Percentiles rank a stretch among this genome's conserved stretches.
These are phyloP conservation scores for Netelia virgata DNA, from an alignment of 2,888 invertebrate genomes.

Conservation along the genomic window DNA sequence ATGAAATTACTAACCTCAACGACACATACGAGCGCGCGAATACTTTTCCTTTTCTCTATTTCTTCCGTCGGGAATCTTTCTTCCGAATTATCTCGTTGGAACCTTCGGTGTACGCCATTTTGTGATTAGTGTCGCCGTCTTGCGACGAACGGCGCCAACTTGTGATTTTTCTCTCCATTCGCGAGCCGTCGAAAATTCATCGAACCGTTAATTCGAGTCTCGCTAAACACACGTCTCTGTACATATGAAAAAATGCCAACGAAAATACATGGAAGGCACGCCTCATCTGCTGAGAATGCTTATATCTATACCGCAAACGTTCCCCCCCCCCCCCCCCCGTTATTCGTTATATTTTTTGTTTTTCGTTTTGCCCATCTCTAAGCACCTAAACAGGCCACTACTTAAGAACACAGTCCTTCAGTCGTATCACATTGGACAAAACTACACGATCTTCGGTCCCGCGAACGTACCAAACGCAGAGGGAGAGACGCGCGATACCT, in stretches of 20 bases:
- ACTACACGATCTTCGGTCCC: slow-evolving; percentile 68
- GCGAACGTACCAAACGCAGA: slow-evolving; percentile 45
- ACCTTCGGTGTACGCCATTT: slow-evolving; percentile 17
- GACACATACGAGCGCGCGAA: slow-evolving; percentile 36
- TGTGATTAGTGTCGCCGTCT: too few species aligned
- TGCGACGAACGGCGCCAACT: not conserved
- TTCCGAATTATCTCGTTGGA: not conserved
- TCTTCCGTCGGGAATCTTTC: not conserved
- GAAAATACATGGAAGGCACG: slow-evolving; percentile 85
- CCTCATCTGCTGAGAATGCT: slow-evolving; percentile 84
- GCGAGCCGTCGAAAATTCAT: too few species aligned
- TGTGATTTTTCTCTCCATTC: slow-evolving; percentile 28
- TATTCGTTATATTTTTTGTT: slow-evolving; percentile 65
- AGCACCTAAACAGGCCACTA: slow-evolving; percentile 84
- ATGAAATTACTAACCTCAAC: slow-evolving; percentile 43
- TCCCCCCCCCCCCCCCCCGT: slow-evolving; percentile 67
- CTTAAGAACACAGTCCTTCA: slow-evolving; percentile 83
- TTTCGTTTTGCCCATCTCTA: slow-evolving; percentile 77
- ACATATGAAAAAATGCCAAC: slow-evolving; percentile 82
- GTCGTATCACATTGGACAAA: slow-evolving; percentile 83
- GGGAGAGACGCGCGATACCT: not conserved
- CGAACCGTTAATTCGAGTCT: not conserved
- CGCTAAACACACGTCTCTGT: slow-evolving; percentile 67
- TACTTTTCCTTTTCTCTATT: slow-evolving; percentile 9
- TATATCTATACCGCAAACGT: slow-evolving; percentile 74